A percentile compares a stretch with the other conserved stretches of the same genome.
These are phyloP conservation scores for Parazoanthus darwini DNA, from an alignment of 92 coral and sea anemone genomes.

Conservation along the genomic window DNA sequence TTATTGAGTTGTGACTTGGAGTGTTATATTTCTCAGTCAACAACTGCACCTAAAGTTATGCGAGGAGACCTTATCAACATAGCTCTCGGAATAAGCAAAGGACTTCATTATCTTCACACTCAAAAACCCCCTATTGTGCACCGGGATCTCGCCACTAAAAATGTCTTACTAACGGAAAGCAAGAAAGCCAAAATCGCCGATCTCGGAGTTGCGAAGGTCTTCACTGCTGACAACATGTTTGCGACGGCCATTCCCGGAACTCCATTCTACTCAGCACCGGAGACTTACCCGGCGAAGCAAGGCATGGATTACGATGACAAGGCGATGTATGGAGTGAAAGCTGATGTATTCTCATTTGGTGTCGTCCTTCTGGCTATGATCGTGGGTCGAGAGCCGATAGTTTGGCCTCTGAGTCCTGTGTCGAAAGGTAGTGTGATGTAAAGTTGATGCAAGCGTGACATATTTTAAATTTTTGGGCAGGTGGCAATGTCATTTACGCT, in stretches of 20 bases:
- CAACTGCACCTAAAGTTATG: conserved; percentile 60
- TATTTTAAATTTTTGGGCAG: not conserved
- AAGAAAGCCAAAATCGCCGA: conserved; percentile 80
- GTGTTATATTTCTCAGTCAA: conserved; percentile 53
- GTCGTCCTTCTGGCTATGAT: conserved; percentile 67
- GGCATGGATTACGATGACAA: conserved; percentile 33
- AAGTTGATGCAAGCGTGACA: not conserved
- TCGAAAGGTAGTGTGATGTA: conserved; percentile 40
- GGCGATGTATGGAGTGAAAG: conserved; percentile 72
- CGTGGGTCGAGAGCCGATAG: conserved; percentile 75
- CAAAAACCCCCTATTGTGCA: conserved; percentile 62
- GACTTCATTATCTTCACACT: conserved; percentile 71
- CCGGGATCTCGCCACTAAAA: conserved; percentile 80
- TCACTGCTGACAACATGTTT: conserved; percentile 64
- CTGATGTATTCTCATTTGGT: conserved; percentile 82
- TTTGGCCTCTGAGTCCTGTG: conserved; percentile 60
- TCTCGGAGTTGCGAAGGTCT: conserved; percentile 75
- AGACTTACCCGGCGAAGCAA: conserved; percentile 60
- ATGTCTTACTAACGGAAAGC: conserved; percentile 58
- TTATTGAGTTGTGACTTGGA: conserved; percentile 70
- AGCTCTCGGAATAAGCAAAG: conserved; percentile 64
- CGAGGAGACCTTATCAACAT: conserved; percentile 45
- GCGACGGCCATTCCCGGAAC: conserved; percentile 80
- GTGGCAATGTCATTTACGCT: not conserved
- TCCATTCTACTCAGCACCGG: conserved; percentile 82